phyloP scores from a whole-genome alignment of 2,888 invertebrate genomes.

The Dermolepida albohirtum region DNA sequence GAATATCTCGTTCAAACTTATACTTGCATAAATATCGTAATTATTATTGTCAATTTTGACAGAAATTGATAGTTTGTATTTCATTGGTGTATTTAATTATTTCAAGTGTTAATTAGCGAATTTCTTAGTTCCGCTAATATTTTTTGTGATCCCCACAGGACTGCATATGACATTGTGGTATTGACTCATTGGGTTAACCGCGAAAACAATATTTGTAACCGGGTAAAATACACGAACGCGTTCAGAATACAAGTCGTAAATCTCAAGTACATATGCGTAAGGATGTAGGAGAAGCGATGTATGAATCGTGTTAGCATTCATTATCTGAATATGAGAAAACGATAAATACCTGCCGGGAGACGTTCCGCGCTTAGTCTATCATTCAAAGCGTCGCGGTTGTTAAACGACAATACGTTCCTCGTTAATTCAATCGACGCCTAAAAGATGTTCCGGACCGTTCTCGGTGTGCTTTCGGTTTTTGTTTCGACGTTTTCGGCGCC shows the following conservation, averaged over 20 bases:
- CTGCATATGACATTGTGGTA: not conserved
- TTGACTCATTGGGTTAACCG: not conserved
- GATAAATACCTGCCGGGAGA: conserved; percentile 26
- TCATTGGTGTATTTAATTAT: too few species aligned
- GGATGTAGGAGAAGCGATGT: conserved; percentile 7
- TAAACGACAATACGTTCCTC: not conserved
- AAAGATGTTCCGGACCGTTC: conserved; percentile 10
- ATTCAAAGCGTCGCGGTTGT: conserved; percentile 3
- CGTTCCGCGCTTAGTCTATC: conserved; percentile 23
- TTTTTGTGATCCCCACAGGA: too few species aligned
- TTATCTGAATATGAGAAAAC: conserved; percentile 22
- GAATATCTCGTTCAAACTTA: too few species aligned
- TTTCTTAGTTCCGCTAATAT: too few species aligned
- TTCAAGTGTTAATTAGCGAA: too few species aligned
- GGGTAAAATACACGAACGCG: conserved; percentile 3
- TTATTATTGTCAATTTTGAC: too few species aligned
- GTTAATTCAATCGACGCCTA: not conserved
- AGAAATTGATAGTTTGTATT: too few species aligned
- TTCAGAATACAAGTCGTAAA: conserved; percentile 17
- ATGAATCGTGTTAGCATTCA: conserved; percentile 27
- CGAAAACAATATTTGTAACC: not conserved
- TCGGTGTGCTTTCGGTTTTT: not conserved
- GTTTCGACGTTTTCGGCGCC: conserved; percentile 14
- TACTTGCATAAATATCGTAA: too few species aligned
- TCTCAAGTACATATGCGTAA: conserved; percentile 10